Base-by-base conservation (phyloP, 2,113 vertebrate genomes). In the Paramisgurnus dabryanus region DNA sequence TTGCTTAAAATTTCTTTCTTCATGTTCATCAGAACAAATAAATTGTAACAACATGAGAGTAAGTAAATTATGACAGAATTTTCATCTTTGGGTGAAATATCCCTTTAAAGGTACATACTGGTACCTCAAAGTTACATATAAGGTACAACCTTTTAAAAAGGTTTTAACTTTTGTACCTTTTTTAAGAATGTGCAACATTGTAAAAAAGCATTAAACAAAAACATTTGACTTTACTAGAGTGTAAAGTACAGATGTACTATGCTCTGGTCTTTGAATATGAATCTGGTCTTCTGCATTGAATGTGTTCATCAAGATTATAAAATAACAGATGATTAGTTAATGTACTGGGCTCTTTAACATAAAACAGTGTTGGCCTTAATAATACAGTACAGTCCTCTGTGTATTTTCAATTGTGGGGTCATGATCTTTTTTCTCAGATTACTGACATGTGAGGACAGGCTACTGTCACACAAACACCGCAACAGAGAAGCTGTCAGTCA, bases 401-500 rank as follows among this genome's bases (percentile, higher is more conserved):
- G 65, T 74, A 67, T 11, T 73, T 73, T 45, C 55, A 50, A 18
- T 3, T 53, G 55, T 43, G 22, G 49, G 63, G 39, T 81, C 50
- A 67, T 18, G 11, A 80, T 61, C 6, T 81, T 40, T 64, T 76
- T 76, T 68, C n/a, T n/a, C 17, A 58, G 22, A 61, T 49, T 18
- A 43, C 55, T 27, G 72, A 71, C 43, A 65, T 76, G 50, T 80
- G 60, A 58, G 45, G 67, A 49, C 27, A 63, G 22, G 11, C 15
- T 11, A 9, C 55, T 65, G 82, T 68, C 68, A 84, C 58, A 77
- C 55, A 79, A 76, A 60, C 67, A 66, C 60, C 67, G 61, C 63
- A 69, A 63, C 53, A 76, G 67, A 65, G 45, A 76, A 74, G 9
- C 58, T 82, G 82, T 84, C 80, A 78, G 79, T 85, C 80, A 80